Percentiles rank a stretch among this genome's conserved stretches.
Conservation (phyloP, 1,140 invertebrate genomes). For the Thaumatotibia leucotreta region DNA sequence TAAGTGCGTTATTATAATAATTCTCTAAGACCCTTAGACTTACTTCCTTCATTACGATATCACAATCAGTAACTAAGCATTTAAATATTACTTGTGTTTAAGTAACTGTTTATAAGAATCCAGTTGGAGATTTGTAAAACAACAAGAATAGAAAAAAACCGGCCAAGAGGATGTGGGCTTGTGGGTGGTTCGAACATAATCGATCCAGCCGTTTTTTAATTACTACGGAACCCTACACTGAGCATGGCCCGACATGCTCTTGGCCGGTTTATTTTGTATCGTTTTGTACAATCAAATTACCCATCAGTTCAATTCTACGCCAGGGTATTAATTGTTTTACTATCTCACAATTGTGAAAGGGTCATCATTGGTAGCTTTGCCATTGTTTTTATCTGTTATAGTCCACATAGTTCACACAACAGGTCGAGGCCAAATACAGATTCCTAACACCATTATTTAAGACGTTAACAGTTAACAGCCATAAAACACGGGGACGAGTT, state of each 20-base stretch:
- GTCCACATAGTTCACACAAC: neutral
- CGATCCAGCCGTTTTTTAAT: too few relatives aligned
- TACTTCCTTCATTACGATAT: neutral
- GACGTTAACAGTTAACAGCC: neutral
- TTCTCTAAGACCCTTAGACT: neutral
- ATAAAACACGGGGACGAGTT: neutral
- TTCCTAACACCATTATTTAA: neutral
- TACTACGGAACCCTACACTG: too few relatives aligned
- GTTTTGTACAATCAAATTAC: neutral
- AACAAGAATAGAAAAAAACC: too few relatives aligned
- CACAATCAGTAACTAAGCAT: neutral
- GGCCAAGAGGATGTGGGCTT: too few relatives aligned
- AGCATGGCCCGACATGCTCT: too few relatives aligned
- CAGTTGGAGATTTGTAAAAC: too few relatives aligned
- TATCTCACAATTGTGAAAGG: neutral
- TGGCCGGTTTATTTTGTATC: too few relatives aligned
- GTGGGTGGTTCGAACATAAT: too few relatives aligned
- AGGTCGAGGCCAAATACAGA: neutral
- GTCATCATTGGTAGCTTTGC: neutral
- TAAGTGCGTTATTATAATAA: neutral
- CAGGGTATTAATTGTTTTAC: neutral
- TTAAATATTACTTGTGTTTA: too few relatives aligned
- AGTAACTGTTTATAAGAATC: too few relatives aligned
- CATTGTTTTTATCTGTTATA: neutral
- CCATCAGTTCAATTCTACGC: neutral